A percentile compares a stretch with the other conserved stretches of the same genome.
Evolutionary conservation across 1,140 invertebrate species (phyloP).

Genomic region (Zaprionus camerounensis): DNA sequence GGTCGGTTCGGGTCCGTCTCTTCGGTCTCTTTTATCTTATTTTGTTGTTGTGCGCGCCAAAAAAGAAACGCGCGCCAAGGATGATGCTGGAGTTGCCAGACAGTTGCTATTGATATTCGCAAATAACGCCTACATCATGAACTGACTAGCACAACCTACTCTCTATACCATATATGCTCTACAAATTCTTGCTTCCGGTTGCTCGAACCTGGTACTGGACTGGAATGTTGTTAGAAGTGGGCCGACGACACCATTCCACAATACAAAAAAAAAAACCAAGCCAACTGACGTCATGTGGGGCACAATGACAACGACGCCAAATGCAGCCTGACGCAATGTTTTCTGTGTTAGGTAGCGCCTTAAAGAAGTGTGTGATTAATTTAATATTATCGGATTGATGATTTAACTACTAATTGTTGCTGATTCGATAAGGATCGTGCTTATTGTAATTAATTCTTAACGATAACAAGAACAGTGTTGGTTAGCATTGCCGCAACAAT

Average conservation of each 20-base stretch:
- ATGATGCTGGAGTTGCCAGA: constrained; percentile 57
- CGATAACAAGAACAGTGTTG: no score
- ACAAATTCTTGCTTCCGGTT: constrained; percentile 54
- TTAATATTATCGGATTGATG: background rate
- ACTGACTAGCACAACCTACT: constrained; percentile 5
- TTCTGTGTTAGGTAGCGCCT: constrained; percentile 44
- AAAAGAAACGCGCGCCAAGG: constrained; percentile 52
- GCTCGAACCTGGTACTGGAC: constrained; percentile 7
- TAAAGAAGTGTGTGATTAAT: background rate
- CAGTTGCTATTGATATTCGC: constrained; percentile 14
- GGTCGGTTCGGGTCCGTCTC: constrained; percentile 7
- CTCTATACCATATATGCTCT: constrained; percentile 2
- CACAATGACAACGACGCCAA: constrained; percentile 20
- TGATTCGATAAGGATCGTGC: no score
- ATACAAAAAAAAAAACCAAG: constrained; percentile 1
- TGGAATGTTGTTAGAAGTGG: constrained; percentile 52
- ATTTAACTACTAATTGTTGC: no score
- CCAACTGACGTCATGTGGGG: constrained; percentile 57
- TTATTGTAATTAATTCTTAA: no score
- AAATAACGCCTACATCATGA: constrained; percentile 4
- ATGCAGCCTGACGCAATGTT: constrained; percentile 51
- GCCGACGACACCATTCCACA: constrained; percentile 54
- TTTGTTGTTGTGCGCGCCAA: constrained; percentile 61
- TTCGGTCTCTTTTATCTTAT: constrained; percentile 37
- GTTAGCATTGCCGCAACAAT: no score